These are phyloP conservation scores for Melanargia galathea DNA, from an alignment of 2,888 invertebrate species.

Conservation along the genomic window DNA sequence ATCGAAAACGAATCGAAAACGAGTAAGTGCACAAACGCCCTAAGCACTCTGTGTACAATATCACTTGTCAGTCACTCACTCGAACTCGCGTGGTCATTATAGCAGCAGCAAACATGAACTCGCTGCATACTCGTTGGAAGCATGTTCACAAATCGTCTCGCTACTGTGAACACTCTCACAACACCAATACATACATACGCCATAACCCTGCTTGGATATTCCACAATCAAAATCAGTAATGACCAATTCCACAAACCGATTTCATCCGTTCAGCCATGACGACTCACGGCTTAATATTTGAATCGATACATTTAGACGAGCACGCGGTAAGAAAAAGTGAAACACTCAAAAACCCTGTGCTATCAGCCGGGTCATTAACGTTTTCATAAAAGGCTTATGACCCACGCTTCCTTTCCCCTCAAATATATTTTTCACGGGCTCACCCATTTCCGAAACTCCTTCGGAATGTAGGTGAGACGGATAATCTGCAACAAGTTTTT, in stretches of 20 bases:
- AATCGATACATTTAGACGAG: constrained; percentile 45
- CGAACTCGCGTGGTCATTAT: too few species aligned
- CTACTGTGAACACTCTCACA: too few species aligned
- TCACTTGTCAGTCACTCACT: too few species aligned
- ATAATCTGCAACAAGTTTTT: constrained; percentile 46
- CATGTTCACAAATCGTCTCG: too few species aligned
- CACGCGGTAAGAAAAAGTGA: constrained; percentile 53
- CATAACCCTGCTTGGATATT: background rate
- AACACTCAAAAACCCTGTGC: constrained; percentile 59
- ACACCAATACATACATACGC: background rate
- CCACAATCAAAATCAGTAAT: constrained; percentile 27
- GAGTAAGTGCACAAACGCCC: too few species aligned
- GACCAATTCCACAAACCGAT: constrained; percentile 23
- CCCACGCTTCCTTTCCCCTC: constrained; percentile 64
- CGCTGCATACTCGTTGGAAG: too few species aligned
- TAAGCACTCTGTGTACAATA: too few species aligned
- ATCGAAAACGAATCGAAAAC: too few species aligned
- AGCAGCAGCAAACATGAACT: too few species aligned
- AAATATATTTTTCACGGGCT: constrained; percentile 72
- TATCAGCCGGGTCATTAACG: constrained; percentile 73
- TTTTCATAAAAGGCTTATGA: constrained; percentile 77
- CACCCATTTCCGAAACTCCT: constrained; percentile 67
- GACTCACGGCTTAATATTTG: constrained; percentile 46
- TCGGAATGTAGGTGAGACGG: constrained; percentile 52
- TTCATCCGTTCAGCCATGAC: constrained; percentile 25